These are phyloP conservation scores for Poeciliopsis turrubarensis DNA, from an alignment of 2,113 vertebrate genomes.

Conservation along the genomic window DNA sequence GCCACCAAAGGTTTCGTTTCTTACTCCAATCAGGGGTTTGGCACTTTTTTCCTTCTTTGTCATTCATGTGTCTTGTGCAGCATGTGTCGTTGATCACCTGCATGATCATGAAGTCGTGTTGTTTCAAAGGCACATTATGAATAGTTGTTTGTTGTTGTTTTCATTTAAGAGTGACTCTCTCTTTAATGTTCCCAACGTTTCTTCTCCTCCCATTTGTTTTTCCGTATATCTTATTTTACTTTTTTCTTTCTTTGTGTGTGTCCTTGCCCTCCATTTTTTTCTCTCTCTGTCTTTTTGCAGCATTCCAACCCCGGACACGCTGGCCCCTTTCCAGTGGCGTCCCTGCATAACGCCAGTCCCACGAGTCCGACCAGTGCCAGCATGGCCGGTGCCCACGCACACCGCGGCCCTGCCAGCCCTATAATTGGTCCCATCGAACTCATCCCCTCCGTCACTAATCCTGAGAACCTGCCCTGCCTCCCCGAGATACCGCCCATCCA, in stretches of 20 bases:
- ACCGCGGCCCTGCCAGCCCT: constrained; percentile 92
- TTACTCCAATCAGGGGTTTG: constrained; percentile 80
- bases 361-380: constrained; percentile 96
- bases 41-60: constrained; percentile 70
- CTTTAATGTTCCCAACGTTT: background rate
- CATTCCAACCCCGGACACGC: constrained; percentile 98
- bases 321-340: constrained; percentile 94
- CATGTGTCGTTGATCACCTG: constrained; percentile 69
- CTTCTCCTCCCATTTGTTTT: background rate
- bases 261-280: constrained; percentile 1
- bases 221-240: background rate
- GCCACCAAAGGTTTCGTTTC: constrained; percentile 82
- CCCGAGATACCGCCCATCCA: constrained; percentile 98
- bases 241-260: background rate
- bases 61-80: constrained; percentile 71
- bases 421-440: constrained; percentile 92
- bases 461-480: constrained; percentile 95
- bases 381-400: constrained; percentile 91
- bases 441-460: constrained; percentile 97
- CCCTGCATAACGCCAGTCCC: constrained; percentile 95
- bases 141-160: background rate
- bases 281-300: constrained; percentile 71
- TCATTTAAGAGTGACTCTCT: constrained; percentile 12
- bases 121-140: constrained; percentile 15
- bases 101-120: constrained; percentile 63